phyloP scores from a whole-genome alignment of 2,888 invertebrate genomes.

The Microplitis manilae region DNA sequence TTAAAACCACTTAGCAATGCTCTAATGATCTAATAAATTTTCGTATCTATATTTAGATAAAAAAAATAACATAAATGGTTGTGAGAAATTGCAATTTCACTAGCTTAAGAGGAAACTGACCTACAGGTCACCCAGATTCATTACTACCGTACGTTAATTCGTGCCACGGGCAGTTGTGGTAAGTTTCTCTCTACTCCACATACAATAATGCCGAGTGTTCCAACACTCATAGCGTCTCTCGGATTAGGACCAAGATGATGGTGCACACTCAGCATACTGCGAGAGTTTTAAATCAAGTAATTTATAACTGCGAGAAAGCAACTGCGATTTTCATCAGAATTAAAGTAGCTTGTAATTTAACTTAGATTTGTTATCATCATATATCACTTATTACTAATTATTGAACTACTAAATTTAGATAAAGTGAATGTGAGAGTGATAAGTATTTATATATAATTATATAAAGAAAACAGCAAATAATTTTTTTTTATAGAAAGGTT shows the following conservation, averaged over 20 bases:
- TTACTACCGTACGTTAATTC: conserved; percentile 18
- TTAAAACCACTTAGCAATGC: neutral
- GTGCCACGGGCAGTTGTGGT: conserved; percentile 8
- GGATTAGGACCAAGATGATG: neutral
- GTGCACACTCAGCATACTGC: neutral
- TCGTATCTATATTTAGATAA: neutral
- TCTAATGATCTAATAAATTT: neutral
- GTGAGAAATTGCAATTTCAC: neutral
- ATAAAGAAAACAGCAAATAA: neutral
- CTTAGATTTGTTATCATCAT: conserved; percentile 2
- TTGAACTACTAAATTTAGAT: neutral
- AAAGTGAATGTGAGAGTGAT: no score
- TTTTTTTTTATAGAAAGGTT: neutral
- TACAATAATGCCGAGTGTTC: neutral
- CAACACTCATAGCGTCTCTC: neutral
- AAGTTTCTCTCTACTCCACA: conserved; percentile 13
- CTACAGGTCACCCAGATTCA: conserved; percentile 18
- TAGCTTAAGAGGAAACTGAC: neutral
- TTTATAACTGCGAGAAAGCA: conserved; percentile 20
- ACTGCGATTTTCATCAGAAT: conserved; percentile 10
- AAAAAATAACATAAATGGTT: neutral
- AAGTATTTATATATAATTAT: no score
- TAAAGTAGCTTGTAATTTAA: neutral
- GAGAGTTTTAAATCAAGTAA: conserved; percentile 2
- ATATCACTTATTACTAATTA: neutral